phyloP scores from a whole-genome alignment of 2,113 vertebrate species.

The Trogon surrucura region DNA sequence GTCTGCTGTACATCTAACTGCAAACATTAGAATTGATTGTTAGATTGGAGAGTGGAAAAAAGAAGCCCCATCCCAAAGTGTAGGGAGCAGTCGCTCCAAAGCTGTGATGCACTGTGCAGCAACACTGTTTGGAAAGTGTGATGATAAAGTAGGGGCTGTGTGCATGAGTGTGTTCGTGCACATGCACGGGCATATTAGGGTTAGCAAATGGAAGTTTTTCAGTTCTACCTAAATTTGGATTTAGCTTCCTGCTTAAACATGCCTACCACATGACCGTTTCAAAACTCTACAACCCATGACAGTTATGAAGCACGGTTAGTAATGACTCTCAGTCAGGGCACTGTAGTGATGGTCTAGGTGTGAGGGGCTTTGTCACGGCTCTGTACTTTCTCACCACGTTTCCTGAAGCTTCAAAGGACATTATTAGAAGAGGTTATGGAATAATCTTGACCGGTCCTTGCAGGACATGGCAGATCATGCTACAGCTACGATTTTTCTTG shows the following conservation, averaged over 20 bases:
- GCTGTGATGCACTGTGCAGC: background rate
- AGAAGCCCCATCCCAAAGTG: background rate
- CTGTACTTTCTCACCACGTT: background rate
- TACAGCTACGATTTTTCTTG: background rate
- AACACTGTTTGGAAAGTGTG: background rate
- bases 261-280: background rate
- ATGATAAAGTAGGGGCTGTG: background rate
- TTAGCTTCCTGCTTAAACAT: background rate
- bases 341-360: background rate
- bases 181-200: background rate
- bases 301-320: background rate
- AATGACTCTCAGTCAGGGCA: background rate
- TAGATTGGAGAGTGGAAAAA: background rate
- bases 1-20: background rate
- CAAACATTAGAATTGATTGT: background rate
- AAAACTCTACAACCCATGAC: background rate
- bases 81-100: background rate
- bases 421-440: background rate
- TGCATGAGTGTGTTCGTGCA: background rate
- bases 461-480: background rate
- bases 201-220: background rate
- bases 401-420: background rate
- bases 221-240: background rate
- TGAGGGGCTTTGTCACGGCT: background rate
- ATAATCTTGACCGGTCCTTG: background rate